Conservation (phyloP, 1,140 invertebrate species). For the Uloborus diversus region DNA sequence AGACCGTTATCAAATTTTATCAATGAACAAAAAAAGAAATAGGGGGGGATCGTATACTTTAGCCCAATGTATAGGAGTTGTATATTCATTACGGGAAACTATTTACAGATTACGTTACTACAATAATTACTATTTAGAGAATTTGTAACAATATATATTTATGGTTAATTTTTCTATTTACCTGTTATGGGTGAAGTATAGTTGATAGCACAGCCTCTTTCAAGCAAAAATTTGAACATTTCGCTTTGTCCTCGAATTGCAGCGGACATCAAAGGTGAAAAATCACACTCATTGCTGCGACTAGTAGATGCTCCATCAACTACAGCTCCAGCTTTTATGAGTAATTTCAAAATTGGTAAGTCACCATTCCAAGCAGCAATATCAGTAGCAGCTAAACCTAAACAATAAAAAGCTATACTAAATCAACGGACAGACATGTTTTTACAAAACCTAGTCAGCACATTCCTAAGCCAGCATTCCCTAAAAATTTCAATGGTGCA, state of each 20-base stretch:
- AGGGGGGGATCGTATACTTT: too few relatives aligned
- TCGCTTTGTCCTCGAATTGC: constrained; percentile 64
- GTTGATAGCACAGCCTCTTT: constrained; percentile 65
- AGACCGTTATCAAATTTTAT: too few relatives aligned
- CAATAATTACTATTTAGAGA: too few relatives aligned
- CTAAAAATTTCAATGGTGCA: too few relatives aligned
- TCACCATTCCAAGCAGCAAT: constrained; percentile 41
- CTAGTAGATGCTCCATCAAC: constrained; percentile 64
- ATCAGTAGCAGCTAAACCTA: constrained; percentile 32
- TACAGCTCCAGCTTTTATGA: constrained; percentile 66
- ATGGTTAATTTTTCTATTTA: too few relatives aligned
- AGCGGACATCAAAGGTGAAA: constrained; percentile 68
- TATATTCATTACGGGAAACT: too few relatives aligned
- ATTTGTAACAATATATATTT: too few relatives aligned
- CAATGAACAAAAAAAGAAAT: too few relatives aligned
- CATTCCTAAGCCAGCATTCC: too few relatives aligned
- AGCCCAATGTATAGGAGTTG: too few relatives aligned
- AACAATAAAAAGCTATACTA: constrained; percentile 4
- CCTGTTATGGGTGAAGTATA: constrained; percentile 36
- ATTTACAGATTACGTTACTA: too few relatives aligned
- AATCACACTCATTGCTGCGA: constrained; percentile 61
- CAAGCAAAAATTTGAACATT: constrained; percentile 65
- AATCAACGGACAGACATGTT: not conserved
- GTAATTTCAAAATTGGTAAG: constrained; percentile 60
- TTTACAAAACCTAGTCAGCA: too few relatives aligned